Evolutionary conservation across 2,888 invertebrate genomes (phyloP).

Genomic region (Dinocampus coccinellae): DNA sequence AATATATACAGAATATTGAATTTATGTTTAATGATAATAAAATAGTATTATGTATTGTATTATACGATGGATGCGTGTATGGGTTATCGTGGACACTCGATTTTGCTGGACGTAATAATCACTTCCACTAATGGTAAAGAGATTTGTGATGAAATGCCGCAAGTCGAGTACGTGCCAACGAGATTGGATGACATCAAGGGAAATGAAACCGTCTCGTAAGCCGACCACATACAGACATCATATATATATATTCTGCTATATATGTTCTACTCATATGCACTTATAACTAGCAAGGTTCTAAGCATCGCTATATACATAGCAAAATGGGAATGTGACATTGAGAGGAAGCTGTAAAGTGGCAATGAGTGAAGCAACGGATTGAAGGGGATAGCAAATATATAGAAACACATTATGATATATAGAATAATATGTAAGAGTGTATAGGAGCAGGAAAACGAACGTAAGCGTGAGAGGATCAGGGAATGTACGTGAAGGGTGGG

Average conservation of each 20-base stretch:
- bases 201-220: slow-evolving; percentile 45
- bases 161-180: slow-evolving; percentile 30
- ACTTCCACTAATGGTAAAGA: slow-evolving; percentile 32
- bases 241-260: slow-evolving; percentile 34
- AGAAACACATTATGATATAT: slow-evolving; percentile 19
- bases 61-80: slow-evolving; percentile 15
- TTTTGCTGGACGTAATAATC: slow-evolving; percentile 8
- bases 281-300: slow-evolving; percentile 33
- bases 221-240: no score
- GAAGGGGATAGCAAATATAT: slow-evolving; percentile 2
- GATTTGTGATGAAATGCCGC: slow-evolving; percentile 34
- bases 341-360: slow-evolving; percentile 17
- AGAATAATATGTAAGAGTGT: slow-evolving; percentile 29
- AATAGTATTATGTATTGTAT: not conserved
- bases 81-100: slow-evolving; percentile 19
- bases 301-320: slow-evolving; percentile 32
- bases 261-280: slow-evolving; percentile 24
- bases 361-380: slow-evolving; percentile 28
- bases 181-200: slow-evolving; percentile 47
- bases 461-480: slow-evolving; percentile 31
- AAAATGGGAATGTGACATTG: slow-evolving; percentile 29
- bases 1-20: no score
- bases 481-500: slow-evolving; percentile 31
- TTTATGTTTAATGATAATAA: slow-evolving; percentile 31
- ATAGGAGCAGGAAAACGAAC: slow-evolving; percentile 24